Percentiles rank a stretch among this genome's conserved stretches.
phyloP scores from a whole-genome alignment of 2,888 invertebrate genomes.

The Palloptera scutellata region DNA sequence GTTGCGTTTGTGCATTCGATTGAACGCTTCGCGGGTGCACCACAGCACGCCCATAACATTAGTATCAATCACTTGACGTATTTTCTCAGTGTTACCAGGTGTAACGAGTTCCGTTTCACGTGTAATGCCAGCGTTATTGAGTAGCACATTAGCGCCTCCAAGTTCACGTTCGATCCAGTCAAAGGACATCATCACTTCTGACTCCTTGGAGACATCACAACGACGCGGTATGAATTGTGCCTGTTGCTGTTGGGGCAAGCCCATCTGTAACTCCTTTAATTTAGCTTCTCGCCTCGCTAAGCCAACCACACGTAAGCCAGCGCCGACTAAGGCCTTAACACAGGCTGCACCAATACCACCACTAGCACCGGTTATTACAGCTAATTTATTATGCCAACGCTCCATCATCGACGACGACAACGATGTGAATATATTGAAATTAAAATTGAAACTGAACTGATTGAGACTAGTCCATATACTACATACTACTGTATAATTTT shows the following conservation, averaged over 20 bases:
- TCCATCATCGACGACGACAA: slow-evolving; percentile 63
- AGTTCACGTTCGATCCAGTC: slow-evolving; percentile 65
- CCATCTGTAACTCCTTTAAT: slow-evolving; percentile 51
- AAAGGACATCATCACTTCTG: slow-evolving; percentile 68
- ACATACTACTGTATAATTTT: not conserved
- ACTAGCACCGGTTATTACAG: slow-evolving; percentile 73
- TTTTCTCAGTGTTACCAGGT: slow-evolving; percentile 54
- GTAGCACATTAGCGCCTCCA: slow-evolving; percentile 68
- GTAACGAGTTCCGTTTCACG: slow-evolving; percentile 55
- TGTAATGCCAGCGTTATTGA: slow-evolving; percentile 69
- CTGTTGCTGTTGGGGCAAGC: slow-evolving; percentile 50
- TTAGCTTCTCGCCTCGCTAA: slow-evolving; percentile 66
- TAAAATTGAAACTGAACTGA: not conserved
- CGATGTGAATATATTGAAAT: not conserved
- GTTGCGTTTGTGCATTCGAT: slow-evolving; percentile 64
- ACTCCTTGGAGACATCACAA: slow-evolving; percentile 69
- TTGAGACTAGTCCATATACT: not conserved
- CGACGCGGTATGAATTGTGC: slow-evolving; percentile 62
- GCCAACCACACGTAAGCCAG: slow-evolving; percentile 69
- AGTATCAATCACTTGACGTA: slow-evolving; percentile 64
- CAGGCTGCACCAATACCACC: slow-evolving; percentile 70
- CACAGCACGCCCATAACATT: slow-evolving; percentile 66
- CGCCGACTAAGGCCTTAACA: slow-evolving; percentile 62
- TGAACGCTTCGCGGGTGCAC: slow-evolving; percentile 66
- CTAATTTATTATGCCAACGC: slow-evolving; percentile 70